Evolutionary conservation across 1,140 invertebrate genomes (phyloP), one percentile per base, ranked within the genome.

Genomic region (Drosophila pruinosa): DNA sequence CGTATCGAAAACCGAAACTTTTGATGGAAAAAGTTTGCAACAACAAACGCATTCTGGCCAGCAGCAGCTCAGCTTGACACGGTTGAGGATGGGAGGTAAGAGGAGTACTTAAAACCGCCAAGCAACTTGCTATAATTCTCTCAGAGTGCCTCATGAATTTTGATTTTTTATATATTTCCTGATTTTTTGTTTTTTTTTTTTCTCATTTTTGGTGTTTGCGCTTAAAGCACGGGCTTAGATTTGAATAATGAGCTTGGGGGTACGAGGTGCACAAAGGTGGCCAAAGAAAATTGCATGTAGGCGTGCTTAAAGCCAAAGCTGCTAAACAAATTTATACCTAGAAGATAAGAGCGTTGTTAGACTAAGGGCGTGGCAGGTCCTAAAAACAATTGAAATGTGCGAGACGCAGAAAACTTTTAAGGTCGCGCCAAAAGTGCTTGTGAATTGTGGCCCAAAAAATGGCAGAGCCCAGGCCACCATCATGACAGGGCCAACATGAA

Each of bases 11-110:
- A 75, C 77, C 69, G 74, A 86, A 86, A 86, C 81, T 86, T 86
- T 86, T 86, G 81, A 86, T 86, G 81, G 82, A 86, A 86, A 86
- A 86, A 86, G 81, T 86, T 86, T 86, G 77, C 81, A 86, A 88
- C 81, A 86, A 88, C 82, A 81, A 86, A 86, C 81, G 77, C 82
- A 86, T 88, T 83, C 67, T 62, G 54, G 53, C 31, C 67, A 67
- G 43, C 17, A 63, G 21, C 21, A 15, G 62, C 52, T 43, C 38
- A 19, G 14, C 22, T 22, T 21, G 8, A 61, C 36, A 3, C 0
- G 47, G 3, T 10, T 38, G 26, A 22, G 14, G n/a, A n/a, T n/a
- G n/a, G n/a, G n/a, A n/a, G 12, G 28, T 39, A 45, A 50, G 41
- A 53, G 36, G 2, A 1, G 12, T 22, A 15, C 58, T 54, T 78